Conservation (phyloP, 2,797 vertebrate genomes). For the Margarornis squamiger region DNA sequence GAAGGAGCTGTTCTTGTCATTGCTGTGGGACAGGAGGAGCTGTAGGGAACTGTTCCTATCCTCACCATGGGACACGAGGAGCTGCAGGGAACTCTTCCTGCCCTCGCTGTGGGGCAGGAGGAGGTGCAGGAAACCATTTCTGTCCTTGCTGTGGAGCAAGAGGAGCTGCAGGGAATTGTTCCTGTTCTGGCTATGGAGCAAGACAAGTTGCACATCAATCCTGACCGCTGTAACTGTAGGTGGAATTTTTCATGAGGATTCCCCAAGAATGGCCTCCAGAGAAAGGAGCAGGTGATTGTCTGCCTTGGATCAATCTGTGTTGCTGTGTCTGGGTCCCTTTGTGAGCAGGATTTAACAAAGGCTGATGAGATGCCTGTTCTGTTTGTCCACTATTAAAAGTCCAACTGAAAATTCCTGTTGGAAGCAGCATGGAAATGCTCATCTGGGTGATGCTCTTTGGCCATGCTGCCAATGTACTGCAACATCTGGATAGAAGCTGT, state of each 20-base stretch:
- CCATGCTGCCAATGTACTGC: neutral
- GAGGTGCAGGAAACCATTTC: neutral
- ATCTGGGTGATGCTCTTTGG: fast-evolving
- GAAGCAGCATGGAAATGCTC: neutral
- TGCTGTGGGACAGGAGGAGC: neutral
- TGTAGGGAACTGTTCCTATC: neutral
- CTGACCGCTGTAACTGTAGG: neutral
- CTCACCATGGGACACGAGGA: neutral
- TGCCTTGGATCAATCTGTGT: neutral
- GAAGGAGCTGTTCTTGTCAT: neutral
- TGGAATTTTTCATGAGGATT: neutral
- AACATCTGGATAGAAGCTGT: neutral
- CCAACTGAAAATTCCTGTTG: neutral
- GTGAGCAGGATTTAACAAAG: neutral
- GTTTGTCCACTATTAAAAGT: neutral
- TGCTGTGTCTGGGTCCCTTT: neutral
- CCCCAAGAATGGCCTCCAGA: neutral
- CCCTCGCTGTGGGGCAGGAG: neutral
- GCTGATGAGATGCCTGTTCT: neutral
- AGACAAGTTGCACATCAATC: neutral
- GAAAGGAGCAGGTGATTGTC: neutral
- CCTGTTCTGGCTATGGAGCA: neutral
- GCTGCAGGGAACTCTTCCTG: neutral
- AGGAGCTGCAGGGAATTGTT: neutral
- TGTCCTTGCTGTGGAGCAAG: neutral